Base-by-base conservation (phyloP, 1,140 invertebrate species). In the Melanaphis sacchari region DNA sequence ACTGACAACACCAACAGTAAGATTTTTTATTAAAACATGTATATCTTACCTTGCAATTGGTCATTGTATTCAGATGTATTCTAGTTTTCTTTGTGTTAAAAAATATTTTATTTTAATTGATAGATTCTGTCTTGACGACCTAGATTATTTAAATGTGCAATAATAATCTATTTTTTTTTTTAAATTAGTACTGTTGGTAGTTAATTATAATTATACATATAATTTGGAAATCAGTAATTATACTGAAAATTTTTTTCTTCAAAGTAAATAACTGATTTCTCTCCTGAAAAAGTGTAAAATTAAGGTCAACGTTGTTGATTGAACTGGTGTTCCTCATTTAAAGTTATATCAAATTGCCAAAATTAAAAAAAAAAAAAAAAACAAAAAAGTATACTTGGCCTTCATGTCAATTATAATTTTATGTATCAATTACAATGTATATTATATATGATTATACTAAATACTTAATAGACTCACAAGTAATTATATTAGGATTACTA, bases 71-170 rank as follows among this genome's bases (percentile, higher is more conserved):
- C 46, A 84, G 26, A 66, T 66, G 41, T 92, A 85, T 92, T 91
- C 54, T 41, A 90, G 84, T 84, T 84, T 85, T 41, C 38, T 52
- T 81, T 31, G 7, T 93, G 46, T 52, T 85, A 40, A 84, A 11
- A 82, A 46, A 82, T 49, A 82, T 91, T 81, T 91, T 90, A 91
- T 93, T 85, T 81, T 38, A 26, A 91, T 91, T 49, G 15, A 93
- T 49, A 36, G 36, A 54, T 66, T 52, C 36, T 31, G 81, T 92
- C 91, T 84, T 84, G 81, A 84, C 54, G 81, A 85, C 46, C 18
- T 92, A 49, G 31, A 81, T 82, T n/a, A 92, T 92, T 82, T 38
- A 81, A 93, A 93, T 85, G 91, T 93, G 91, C 91, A 93, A 93
- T 93, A 93, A 76, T 91, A 81, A 76, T 92, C 81, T 92, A 84